Percentiles rank a stretch among this genome's conserved stretches.
phyloP scores from a whole-genome alignment of 2,113 vertebrate genomes.

The Uria aalge region DNA sequence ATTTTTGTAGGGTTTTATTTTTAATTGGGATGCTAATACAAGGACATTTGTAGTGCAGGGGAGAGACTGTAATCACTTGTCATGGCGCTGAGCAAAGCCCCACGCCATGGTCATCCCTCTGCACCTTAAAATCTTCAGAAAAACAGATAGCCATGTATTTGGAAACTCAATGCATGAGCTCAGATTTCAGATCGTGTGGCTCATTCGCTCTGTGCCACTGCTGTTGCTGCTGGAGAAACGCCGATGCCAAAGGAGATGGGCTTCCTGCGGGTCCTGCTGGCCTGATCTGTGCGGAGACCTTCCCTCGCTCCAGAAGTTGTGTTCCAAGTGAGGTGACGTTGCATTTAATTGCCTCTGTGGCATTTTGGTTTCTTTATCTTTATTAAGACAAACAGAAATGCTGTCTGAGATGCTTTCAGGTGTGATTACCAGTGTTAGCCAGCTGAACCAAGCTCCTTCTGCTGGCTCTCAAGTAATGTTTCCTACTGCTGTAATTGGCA shows the following conservation, averaged over 20 bases:
- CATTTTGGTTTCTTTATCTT: neutral
- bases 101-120: neutral
- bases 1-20: neutral
- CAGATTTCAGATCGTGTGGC: neutral
- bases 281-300: neutral
- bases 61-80: neutral
- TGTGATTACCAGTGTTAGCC: neutral
- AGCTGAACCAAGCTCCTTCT: neutral
- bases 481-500: neutral
- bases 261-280: neutral
- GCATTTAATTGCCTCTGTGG: neutral
- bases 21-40: accelerated
- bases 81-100: neutral
- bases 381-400: neutral
- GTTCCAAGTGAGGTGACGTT: accelerated
- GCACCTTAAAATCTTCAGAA: neutral
- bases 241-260: neutral
- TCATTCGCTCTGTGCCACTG: accelerated
- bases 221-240: accelerated
- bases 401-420: neutral
- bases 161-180: neutral
- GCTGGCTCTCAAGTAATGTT: neutral
- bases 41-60: accelerated
- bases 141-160: neutral
- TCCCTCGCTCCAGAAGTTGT: neutral